Base-by-base conservation (phyloP, 2,113 vertebrate genomes). In the Aptenodytes patagonicus region DNA sequence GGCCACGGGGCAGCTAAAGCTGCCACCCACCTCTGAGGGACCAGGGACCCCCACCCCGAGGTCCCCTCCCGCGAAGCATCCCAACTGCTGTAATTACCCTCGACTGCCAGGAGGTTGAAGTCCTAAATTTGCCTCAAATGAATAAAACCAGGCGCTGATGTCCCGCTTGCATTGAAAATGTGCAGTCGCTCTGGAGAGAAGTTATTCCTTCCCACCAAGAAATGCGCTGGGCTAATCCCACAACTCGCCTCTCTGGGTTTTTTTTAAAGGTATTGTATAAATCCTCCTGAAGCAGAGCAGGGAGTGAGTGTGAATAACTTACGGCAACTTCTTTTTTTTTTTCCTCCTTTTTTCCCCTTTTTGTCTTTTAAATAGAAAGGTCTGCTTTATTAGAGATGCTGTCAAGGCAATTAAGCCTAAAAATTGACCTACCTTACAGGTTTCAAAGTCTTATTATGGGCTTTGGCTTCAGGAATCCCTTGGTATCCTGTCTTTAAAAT, bases 391-490 rank as follows among this genome's bases (percentile, higher is more conserved):
- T 95, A 80, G 82, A 80, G 57, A 55, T 80, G 54, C n/a, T 84
- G 42, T 89, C 84, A 66, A 87, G 54, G 54, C 87, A 96, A 83
- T 96, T 95, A 96, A 87, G 72, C 72, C 81, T 77, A 72, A 93
- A 94, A 88, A 86, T 60, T 93, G 83, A 96, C 81, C 81, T 84
- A 36, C 42, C 87, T 88, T 83, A 79, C 38, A 90, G 70, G 57
- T 80, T 86, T 95, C 81, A 97, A 91, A 94, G 64, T 71, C 62
- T 91, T 89, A 77, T 91, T 94, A 93, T 73, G 51, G 75, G 90
- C 61, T 95, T 96, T 90, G 88, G 68, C 72, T 94, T 89, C 62
- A 72, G 86, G 81, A 84, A 70, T 93, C 89, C 83, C 57, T 32
- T 47, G 65, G 44, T 95, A 55, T 87, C 90, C 88, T 94, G 57